phyloP scores from a whole-genome alignment of 2,888 invertebrate genomes.

The Brachyptera risi region DNA sequence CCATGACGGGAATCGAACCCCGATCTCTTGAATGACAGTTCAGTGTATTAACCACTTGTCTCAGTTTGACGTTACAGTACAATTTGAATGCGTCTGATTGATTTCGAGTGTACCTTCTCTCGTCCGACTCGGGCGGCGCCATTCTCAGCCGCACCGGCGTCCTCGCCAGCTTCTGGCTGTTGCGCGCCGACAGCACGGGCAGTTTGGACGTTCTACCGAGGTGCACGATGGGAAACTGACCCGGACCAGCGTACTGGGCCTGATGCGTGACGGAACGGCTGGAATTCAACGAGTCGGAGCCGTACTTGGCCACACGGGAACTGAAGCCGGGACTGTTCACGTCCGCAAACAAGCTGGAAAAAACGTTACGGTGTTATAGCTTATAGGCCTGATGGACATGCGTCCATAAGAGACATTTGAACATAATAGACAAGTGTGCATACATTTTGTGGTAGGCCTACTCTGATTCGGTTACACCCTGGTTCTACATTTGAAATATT shows the following conservation, averaged over 20 bases:
- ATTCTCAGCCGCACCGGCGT: constrained; percentile 1
- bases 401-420: too few relatives aligned
- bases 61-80: too few relatives aligned
- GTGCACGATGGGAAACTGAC: constrained; percentile 6
- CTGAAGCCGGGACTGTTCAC: constrained; percentile 10
- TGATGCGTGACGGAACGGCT: not conserved
- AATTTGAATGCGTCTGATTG: too few relatives aligned
- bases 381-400: too few relatives aligned
- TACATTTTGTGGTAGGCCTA: not conserved
- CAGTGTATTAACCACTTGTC: too few relatives aligned
- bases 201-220: not conserved
- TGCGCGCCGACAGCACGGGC: not conserved
- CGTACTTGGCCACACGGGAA: not conserved
- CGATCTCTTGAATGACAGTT: too few relatives aligned
- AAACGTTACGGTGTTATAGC: too few relatives aligned
- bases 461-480: too few relatives aligned
- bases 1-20: too few relatives aligned
- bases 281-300: not conserved
- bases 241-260: constrained; percentile 1
- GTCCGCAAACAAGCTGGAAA: constrained; percentile 1
- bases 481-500: too few relatives aligned
- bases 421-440: not conserved
- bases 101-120: not conserved
- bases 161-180: not conserved
- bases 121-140: not conserved